Percentiles rank a stretch among this genome's conserved stretches.
Conservation (phyloP, 2,113 vertebrate species). For the Phalacrocorax brasilianus region DNA sequence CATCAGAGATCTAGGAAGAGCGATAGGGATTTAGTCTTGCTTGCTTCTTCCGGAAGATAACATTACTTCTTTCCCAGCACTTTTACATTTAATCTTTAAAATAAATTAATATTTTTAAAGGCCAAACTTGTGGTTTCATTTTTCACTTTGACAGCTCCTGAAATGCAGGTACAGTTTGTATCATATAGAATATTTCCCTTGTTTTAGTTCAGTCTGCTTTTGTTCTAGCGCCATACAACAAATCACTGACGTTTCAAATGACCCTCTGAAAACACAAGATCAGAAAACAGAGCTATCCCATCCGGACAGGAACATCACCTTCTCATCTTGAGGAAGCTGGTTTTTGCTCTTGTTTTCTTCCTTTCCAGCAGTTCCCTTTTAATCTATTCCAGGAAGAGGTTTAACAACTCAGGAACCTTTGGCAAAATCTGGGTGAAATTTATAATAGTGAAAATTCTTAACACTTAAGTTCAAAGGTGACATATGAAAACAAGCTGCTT, state of each 20-base stretch:
- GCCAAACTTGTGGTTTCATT: conserved; percentile 70
- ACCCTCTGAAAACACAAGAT: background rate
- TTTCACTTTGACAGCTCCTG: conserved; percentile 76
- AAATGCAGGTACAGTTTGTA: conserved; percentile 69
- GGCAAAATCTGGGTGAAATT: background rate
- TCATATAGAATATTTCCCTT: background rate
- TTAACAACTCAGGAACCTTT: background rate
- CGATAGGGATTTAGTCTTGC: background rate
- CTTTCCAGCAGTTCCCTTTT: background rate
- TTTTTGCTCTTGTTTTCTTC: background rate
- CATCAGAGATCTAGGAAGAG: background rate
- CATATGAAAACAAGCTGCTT: background rate
- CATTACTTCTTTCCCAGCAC: conserved; percentile 31
- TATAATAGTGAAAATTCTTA: background rate
- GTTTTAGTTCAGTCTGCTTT: conserved; percentile 20
- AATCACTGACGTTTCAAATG: conserved; percentile 3
- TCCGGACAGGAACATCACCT: background rate
- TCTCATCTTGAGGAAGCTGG: background rate
- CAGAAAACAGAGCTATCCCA: background rate
- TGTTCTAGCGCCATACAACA: background rate
- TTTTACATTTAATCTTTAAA: conserved; percentile 57
- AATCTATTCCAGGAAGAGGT: background rate
- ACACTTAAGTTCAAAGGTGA: background rate
- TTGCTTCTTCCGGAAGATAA: conserved; percentile 32
- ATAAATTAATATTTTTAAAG: conserved; percentile 81